Base-by-base conservation (phyloP, 2,888 invertebrate species). In the Tuta absoluta region DNA sequence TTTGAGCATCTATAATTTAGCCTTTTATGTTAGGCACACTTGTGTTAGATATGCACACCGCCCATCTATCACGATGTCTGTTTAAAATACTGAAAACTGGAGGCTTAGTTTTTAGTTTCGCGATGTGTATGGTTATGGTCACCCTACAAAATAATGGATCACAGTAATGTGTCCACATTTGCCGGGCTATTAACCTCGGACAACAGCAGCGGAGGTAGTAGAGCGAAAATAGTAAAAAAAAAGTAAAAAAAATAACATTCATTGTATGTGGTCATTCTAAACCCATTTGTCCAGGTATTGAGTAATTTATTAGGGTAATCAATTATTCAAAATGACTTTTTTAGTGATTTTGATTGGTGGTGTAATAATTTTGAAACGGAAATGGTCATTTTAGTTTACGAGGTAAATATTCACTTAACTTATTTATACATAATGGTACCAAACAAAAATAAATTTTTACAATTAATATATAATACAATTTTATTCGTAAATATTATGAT, bases 131-230 rank as follows among this genome's bases (percentile, higher is more conserved):
- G 4, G 28, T 24, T 17, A 28, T 56, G 78, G 84, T 78, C 76
- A 81, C 81, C 78, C 75, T 77, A 74, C 64, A 41, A 45, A n/a
- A 65, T 65, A 67, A 68, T 70, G 71, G 63, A 63, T 64, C 56
- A 62, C 63, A 71, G 69, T 77, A 85, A 85, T 81, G 80, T 81
- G 82, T 75, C 82, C 82, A 85, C 85, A 81, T 86, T 87, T 85
- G 72, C 76, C 78, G 85, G 81, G 71, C 81, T 80, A 86, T 87
- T 87, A 86, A 82, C 75, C 70, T 51, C 67, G 74, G 75, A 85
- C 85, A 83, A 80, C 73, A 57, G 68, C 67, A 51, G 67, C 72
- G 68, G 70, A 74, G 74, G 78, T 78, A 82, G 75, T 79, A 73
- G 78, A 80, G 71, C 78, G 76, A 75, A 73, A 70, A 77, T 70